phyloP scores from a whole-genome alignment of 2,888 invertebrate species.

The Steinernema hermaphroditum region DNA sequence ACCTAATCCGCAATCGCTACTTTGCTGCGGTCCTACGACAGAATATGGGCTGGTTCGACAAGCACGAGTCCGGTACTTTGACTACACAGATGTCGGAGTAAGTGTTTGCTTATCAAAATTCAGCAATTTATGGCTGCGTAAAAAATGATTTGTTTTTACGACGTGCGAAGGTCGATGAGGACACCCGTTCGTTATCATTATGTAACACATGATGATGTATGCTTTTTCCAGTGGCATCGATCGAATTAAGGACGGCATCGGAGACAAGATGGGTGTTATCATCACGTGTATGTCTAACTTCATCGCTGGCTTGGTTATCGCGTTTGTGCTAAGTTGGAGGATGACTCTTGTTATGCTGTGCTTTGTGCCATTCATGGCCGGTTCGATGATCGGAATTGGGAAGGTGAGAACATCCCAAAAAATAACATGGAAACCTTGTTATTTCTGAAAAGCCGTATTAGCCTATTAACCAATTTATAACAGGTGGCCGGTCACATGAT shows the following conservation, averaged over 20 bases:
- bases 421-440: too few species aligned
- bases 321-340: slow-evolving; percentile 58
- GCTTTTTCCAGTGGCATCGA: slow-evolving; percentile 53
- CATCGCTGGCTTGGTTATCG: slow-evolving; percentile 52
- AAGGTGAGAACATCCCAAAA: slow-evolving; percentile 54
- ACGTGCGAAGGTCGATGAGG: slow-evolving; percentile 34
- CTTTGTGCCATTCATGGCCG: slow-evolving; percentile 63
- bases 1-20: slow-evolving; percentile 67
- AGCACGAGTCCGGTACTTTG: slow-evolving; percentile 69
- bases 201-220: too few species aligned
- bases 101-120: slow-evolving; percentile 39
- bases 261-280: slow-evolving; percentile 59
- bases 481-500: slow-evolving; percentile 29
- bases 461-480: too few species aligned
- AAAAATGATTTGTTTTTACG: slow-evolving; percentile 28
- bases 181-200: background rate
- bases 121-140: slow-evolving; percentile 32
- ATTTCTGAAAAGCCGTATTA: too few species aligned
- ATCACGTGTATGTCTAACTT: slow-evolving; percentile 45
- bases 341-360: slow-evolving; percentile 61
- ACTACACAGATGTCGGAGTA: slow-evolving; percentile 70
- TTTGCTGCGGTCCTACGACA: slow-evolving; percentile 67
- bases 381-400: slow-evolving; percentile 65
- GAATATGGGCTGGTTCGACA: slow-evolving; percentile 69
- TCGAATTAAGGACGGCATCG: slow-evolving; percentile 58